Evolutionary conservation across 2,113 vertebrate species (phyloP), one percentile per base, ranked within the genome.

Genomic region (Spea bombifrons): DNA sequence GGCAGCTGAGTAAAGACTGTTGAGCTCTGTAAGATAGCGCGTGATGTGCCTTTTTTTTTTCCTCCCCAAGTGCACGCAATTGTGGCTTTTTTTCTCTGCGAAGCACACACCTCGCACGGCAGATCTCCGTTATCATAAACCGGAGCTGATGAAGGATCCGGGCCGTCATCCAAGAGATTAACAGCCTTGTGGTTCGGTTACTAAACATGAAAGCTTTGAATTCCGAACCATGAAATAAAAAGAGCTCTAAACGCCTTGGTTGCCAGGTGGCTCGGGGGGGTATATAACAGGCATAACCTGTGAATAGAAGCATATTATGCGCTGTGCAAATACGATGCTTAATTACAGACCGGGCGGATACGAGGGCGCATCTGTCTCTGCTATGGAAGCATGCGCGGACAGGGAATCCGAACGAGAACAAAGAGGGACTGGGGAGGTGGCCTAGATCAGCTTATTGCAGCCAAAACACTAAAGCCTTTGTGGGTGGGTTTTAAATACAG

Each of bases 151-250:
- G 12, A 59, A 59, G 7, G 8, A 59, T 7, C 8, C 55, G 44
- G 49, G 43, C 74, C 64, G 73, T 16, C 50, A 49, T 65, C 59
- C 46, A 43, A 65, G 48, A n/a, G 61, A 49, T 65, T 10, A 73
- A 61, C 46, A 44, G 71, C 15, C 64, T 44, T 74, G n/a, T 48
- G 45, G 57, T 50, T 63, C 63, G 66, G 73, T 65, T 17, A 47
- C 61, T 47, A 55, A 75, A 64, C 30, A 64, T 64, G n/a, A 64
- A 64, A 17, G 17, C 50, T 43, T 52, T 4, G 68, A 76, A 68
- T 50, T 68, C 50, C 57, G 12, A 13, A 46, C 65, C 13, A 68
- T 47, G 75, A 59, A 64, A 64, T 7, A 13, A 64, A 30, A 64
- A 30, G n/a, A 3, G 8, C 61, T 30, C 30, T 5, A 7, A 61